Evolutionary conservation across 1,140 invertebrate species (phyloP).

Genomic region (Drosophila oshimai): DNA sequence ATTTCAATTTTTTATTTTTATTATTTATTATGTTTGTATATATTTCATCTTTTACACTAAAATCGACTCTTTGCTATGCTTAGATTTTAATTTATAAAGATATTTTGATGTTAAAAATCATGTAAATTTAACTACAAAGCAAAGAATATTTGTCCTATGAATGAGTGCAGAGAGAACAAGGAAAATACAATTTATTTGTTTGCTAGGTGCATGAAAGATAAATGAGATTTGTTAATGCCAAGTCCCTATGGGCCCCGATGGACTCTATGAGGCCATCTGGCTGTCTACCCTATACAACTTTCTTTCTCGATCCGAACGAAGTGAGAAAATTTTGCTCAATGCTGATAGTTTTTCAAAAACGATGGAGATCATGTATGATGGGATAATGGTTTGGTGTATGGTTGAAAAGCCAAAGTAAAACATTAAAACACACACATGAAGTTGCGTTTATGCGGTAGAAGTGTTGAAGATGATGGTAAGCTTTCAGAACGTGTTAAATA

Average conservation of each 20-base stretch:
- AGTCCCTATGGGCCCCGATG: slow-evolving; percentile 41
- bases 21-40: slow-evolving; percentile 3
- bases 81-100: slow-evolving; percentile 27
- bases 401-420: slow-evolving; percentile 21
- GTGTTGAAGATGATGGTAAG: background rate
- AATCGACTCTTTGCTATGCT: slow-evolving; percentile 75
- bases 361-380: slow-evolving; percentile 14
- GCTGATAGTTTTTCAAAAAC: slow-evolving; percentile 1
- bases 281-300: slow-evolving; percentile 19
- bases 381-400: slow-evolving; percentile 32
- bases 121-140: slow-evolving; percentile 32
- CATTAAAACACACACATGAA: slow-evolving; percentile 13
- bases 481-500: background rate
- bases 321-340: slow-evolving; percentile 81
- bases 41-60: slow-evolving; percentile 60
- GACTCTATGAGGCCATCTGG: slow-evolving; percentile 56
- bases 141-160: slow-evolving; percentile 39
- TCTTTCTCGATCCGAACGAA: slow-evolving; percentile 71
- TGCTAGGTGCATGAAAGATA: slow-evolving; percentile 60
- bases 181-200: slow-evolving; percentile 21
- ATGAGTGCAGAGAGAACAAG: slow-evolving; percentile 44
- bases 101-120: slow-evolving; percentile 33
- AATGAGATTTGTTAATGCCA: slow-evolving; percentile 39
- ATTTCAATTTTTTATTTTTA: slow-evolving; percentile 38
- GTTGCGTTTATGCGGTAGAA: slow-evolving; percentile 25